These are phyloP conservation scores for Aulostomus chinensis DNA, from an alignment of 2,797 vertebrate genomes.

Conservation along the genomic window DNA sequence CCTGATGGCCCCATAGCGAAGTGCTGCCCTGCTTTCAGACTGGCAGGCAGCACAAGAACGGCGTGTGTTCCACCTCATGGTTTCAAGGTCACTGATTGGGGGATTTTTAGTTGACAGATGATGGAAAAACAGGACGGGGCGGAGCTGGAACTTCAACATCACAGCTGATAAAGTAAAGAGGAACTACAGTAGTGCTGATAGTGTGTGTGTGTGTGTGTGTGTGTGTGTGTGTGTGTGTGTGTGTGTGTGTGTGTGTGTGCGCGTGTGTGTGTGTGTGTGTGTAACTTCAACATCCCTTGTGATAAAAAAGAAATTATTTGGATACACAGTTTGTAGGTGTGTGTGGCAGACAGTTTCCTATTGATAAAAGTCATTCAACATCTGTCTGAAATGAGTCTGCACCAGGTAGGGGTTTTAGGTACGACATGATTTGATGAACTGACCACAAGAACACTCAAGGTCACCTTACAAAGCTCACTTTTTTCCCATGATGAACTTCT, in stretches of 20 bases:
- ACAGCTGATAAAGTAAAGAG: constrained; percentile 47
- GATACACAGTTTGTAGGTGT: no score
- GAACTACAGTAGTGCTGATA: constrained; percentile 9
- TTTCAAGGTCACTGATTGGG: constrained; percentile 53
- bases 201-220: constrained; percentile 1
- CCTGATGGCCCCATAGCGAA: constrained; percentile 32
- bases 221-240: not conserved
- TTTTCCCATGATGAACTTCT: no score
- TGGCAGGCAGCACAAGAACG: constrained; percentile 19
- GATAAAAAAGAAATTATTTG: no score
- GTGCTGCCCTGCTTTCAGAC: constrained; percentile 28
- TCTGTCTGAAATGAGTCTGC: no score
- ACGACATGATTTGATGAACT: no score
- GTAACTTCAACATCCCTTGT: no score
- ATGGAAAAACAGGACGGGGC: constrained; percentile 67
- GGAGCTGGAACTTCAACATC: constrained; percentile 46
- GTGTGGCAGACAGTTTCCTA: no score
- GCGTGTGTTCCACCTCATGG: not conserved
- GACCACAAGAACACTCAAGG: no score
- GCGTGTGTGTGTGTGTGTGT: not conserved
- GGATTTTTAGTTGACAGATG: constrained; percentile 54
- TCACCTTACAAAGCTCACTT: no score
- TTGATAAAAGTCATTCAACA: no score
- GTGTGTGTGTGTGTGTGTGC: not conserved
- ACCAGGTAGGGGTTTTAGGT: no score